Conservation (phyloP, 2,797 vertebrate species). For the Lutjanus campechanus region DNA sequence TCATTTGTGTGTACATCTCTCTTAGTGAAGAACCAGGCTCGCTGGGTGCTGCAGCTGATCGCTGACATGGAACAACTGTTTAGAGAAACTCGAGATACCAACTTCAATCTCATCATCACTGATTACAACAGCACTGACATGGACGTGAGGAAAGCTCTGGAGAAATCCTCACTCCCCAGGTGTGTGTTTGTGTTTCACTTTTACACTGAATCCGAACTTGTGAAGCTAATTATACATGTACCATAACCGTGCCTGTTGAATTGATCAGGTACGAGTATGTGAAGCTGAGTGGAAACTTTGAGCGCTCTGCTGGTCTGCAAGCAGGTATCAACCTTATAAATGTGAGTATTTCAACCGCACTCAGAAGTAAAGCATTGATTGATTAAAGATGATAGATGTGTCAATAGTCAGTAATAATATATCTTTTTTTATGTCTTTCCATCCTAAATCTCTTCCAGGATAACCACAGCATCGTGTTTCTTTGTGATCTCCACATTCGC, state of each 20-base stretch:
- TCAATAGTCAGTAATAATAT: background rate
- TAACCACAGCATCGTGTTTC: conserved; percentile 94
- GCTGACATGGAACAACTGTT: conserved; percentile 91
- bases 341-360: conserved; percentile 78
- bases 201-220: rapidly evolving
- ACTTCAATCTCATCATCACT: conserved; percentile 92
- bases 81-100: conserved; percentile 85
- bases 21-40: conserved; percentile 96
- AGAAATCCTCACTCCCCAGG: conserved; percentile 88
- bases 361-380: background rate
- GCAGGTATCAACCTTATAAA: conserved; percentile 91
- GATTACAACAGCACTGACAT: conserved; percentile 95
- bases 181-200: conserved; percentile 57
- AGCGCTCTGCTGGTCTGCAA: conserved; percentile 95
- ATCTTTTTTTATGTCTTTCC: background rate
- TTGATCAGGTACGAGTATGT: conserved; percentile 88
- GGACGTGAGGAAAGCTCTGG: conserved; percentile 89
- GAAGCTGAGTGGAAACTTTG: conserved; percentile 92
- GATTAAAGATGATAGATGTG: background rate
- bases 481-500: conserved; percentile 96
- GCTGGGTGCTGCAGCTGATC: conserved; percentile 95
- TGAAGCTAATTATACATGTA: background rate
- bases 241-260: conserved; percentile 4
- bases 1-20: conserved; percentile 1
- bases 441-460: conserved; percentile 83